Evolutionary conservation across 1,140 invertebrate genomes (phyloP).

Genomic region (Brachionus rubens): DNA sequence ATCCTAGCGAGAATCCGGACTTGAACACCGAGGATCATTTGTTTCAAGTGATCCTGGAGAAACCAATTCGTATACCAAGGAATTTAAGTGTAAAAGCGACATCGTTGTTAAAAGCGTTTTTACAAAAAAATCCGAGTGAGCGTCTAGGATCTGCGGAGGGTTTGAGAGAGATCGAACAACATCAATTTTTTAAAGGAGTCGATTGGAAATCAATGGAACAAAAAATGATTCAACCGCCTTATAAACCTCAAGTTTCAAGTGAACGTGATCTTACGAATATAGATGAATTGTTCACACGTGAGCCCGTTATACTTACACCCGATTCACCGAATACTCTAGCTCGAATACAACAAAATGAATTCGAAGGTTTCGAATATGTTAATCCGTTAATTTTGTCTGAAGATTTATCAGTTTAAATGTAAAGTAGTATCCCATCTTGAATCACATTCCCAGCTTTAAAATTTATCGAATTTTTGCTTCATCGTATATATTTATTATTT

Average conservation of each 20-base stretch:
- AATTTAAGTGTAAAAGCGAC: conserved; percentile 93
- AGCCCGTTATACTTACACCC: conserved; percentile 91
- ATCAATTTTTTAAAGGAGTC: conserved; percentile 95
- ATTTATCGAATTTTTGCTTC: no score
- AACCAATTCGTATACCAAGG: conserved; percentile 94
- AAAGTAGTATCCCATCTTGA: background rate
- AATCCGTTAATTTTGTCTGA: conserved; percentile 42
- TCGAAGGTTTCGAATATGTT: conserved; percentile 47
- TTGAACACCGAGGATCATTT: conserved; percentile 98
- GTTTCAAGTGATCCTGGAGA: conserved; percentile 97
- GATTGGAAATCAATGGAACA: conserved; percentile 96
- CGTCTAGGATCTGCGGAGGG: conserved; percentile 82
- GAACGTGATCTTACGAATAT: conserved; percentile 88
- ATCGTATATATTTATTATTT: background rate
- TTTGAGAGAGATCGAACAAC: conserved; percentile 84
- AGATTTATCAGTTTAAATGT: conserved; percentile 8
- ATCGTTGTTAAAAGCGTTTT: conserved; percentile 96
- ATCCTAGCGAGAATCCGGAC: conserved; percentile 79
- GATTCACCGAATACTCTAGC: conserved; percentile 14
- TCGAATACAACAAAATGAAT: conserved; percentile 43
- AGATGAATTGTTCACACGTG: conserved; percentile 97
- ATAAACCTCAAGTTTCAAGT: conserved; percentile 78
- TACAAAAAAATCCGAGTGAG: conserved; percentile 94
- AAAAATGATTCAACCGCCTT: conserved; percentile 91
- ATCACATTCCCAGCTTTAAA: background rate